Conservation (phyloP, 2,797 vertebrate genomes). For the Diglossa cyanea region DNA sequence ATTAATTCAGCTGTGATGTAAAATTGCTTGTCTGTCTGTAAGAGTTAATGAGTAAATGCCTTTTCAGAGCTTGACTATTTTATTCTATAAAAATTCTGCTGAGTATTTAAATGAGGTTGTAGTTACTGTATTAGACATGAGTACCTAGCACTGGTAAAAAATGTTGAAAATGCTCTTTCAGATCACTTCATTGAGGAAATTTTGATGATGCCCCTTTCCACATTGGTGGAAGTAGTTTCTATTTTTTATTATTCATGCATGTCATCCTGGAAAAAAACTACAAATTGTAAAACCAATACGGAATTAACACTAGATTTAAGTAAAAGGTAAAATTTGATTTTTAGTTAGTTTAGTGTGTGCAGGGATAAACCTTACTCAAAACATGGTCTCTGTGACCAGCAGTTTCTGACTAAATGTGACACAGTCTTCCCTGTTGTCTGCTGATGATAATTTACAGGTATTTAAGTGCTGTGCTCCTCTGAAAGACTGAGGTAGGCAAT, state of each 20-base stretch:
- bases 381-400: background rate
- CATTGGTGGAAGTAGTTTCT: background rate
- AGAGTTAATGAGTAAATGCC: background rate
- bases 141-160: background rate
- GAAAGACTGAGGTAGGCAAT: background rate
- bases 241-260: background rate
- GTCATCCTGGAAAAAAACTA: background rate
- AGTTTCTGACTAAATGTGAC: background rate
- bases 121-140: background rate
- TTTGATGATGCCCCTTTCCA: background rate
- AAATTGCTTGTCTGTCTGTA: background rate
- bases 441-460: background rate
- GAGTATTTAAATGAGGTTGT: background rate
- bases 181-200: background rate
- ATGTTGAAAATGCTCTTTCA: background rate
- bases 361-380: background rate
- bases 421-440: background rate
- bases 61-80: background rate
- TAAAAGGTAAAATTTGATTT: background rate
- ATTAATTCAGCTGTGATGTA: background rate
- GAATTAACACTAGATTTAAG: background rate
- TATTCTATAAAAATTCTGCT: background rate
- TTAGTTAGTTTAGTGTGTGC: rapidly evolving
- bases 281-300: background rate
- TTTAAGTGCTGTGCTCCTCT: background rate